Evolutionary conservation across 2,113 vertebrate species (phyloP), one percentile per base, ranked within the genome.

Genomic region (Hypomesus transpacificus): DNA sequence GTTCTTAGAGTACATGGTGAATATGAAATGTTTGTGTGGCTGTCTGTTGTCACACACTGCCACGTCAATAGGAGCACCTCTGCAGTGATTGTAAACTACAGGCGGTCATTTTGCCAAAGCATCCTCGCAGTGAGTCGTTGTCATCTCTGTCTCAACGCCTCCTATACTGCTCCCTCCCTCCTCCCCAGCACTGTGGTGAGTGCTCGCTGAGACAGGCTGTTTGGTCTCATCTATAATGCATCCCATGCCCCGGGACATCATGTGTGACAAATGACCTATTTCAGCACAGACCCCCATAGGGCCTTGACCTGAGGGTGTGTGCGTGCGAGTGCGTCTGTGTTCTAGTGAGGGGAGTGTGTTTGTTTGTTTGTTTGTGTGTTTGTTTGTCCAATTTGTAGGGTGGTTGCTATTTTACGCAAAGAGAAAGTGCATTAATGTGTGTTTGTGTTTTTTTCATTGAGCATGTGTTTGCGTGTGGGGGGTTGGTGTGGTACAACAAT

Each of bases 221-320:
- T 83, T 82, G 74, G 77, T 79, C 88, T 92, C 89, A 92, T 91
- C 86, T 90, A 92, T 92, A 91, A 92, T 93, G 89, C 88, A 91
- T 88, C 79, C 76, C 74, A 84, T 88, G 87, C 90, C 87, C 87
- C 75, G 76, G 89, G 91, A 92, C 91, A 91, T 89, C 86, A 91
- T 91, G 90, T 90, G 91, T 93, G 90, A 91, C 90, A 92, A 92
- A 92, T 92, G 91, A 92, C 91, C 91, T 92, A 92, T 93, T 93
- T 93, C 87, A 90, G 87, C 79, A 80, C 86, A 88, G 91, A 91
- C 90, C 90, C 88, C 88, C 87, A 88, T 78, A 71, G 83, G 90
- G 89, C 84, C 83, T 80, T 89, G 86, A 90, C 89, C 89, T 80
- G 80, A 74, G 87, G 79, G 74, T 74, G 75, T 17, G 65, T 14